Conservation (phyloP, 1,140 invertebrate species). For the Habropoda laboriosa region DNA sequence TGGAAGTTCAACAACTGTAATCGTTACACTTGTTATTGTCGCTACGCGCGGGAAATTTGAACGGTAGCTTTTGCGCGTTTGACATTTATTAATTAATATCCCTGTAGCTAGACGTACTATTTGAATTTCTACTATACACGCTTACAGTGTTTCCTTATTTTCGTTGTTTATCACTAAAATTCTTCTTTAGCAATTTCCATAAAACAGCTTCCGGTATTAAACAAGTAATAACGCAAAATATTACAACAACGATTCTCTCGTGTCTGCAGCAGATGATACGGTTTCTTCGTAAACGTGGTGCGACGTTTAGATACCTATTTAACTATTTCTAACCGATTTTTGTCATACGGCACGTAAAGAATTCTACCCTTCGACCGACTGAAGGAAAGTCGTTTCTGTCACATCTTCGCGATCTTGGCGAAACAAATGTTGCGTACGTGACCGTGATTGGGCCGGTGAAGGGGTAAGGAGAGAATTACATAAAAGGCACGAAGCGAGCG, state of each 20-base stretch:
- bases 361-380: constrained; percentile 19
- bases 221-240: too few species aligned
- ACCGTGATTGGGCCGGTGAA: constrained; percentile 62
- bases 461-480: constrained; percentile 69
- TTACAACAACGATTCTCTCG: too few species aligned
- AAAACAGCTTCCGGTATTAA: too few species aligned
- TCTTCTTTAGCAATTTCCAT: too few species aligned
- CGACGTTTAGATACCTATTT: not conserved
- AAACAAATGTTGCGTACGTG: constrained; percentile 58
- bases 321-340: not conserved
- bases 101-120: too few species aligned
- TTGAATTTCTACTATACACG: too few species aligned
- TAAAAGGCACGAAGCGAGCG: constrained; percentile 75
- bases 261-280: not conserved
- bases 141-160: too few species aligned
- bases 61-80: not conserved
- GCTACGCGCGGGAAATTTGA: not conserved
- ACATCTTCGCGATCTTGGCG: constrained; percentile 44
- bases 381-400: constrained; percentile 29
- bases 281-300: not conserved
- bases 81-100: too few species aligned
- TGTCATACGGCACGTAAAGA: not conserved
- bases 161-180: too few species aligned
- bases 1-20: too few species aligned
- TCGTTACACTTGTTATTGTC: not conserved